phyloP scores from a whole-genome alignment of 2,888 invertebrate species.

The Acleris emargana region DNA sequence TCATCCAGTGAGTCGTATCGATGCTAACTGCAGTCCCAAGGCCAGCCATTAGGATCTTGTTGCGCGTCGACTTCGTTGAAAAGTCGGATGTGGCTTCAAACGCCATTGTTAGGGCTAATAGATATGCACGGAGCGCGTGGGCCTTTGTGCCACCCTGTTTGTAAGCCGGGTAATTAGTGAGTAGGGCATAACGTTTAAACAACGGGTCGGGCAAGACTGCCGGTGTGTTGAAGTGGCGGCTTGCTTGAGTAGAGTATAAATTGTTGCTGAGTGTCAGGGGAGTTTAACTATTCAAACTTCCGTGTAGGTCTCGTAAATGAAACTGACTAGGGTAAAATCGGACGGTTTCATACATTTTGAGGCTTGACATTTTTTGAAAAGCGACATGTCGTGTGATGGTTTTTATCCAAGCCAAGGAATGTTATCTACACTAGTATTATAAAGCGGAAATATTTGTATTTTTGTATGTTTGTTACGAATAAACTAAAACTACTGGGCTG shows the following conservation, averaged over 20 bases:
- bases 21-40: constrained; percentile 26
- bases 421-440: too few species aligned
- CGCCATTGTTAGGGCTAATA: constrained; percentile 33
- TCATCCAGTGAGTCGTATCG: constrained; percentile 26
- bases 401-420: too few species aligned
- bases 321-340: too few species aligned
- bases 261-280: neutral
- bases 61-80: constrained; percentile 13
- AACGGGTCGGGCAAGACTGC: constrained; percentile 16
- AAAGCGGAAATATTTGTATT: too few species aligned
- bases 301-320: too few species aligned
- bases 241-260: neutral
- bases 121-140: constrained; percentile 30
- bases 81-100: constrained; percentile 15
- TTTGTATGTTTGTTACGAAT: too few species aligned
- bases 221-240: constrained; percentile 11
- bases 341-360: too few species aligned
- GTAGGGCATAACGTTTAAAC: constrained; percentile 32
- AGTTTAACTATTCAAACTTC: too few species aligned
- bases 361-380: too few species aligned
- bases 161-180: constrained; percentile 35
- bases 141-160: constrained; percentile 34
- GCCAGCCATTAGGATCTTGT: constrained; percentile 26
- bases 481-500: too few species aligned
- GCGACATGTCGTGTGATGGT: too few species aligned